Evolutionary conservation across 2,888 invertebrate genomes (phyloP).

Genomic region (Cryptocephalus primarius): DNA sequence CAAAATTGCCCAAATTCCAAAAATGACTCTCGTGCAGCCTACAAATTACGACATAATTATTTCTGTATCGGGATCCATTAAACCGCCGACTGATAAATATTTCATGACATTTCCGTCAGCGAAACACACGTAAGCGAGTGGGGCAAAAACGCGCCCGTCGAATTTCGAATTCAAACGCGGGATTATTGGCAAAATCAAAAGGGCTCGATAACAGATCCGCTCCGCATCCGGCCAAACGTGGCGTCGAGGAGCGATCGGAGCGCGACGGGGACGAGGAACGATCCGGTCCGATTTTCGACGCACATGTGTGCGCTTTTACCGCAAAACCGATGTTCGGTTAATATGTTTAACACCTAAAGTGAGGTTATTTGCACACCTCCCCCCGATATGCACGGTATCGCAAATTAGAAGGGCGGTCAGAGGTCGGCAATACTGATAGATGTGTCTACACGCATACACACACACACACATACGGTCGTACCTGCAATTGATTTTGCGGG

Average conservation of each 20-base stretch:
- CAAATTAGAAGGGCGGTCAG: constrained; percentile 22
- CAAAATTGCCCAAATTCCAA: too few relatives aligned
- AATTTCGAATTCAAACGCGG: constrained; percentile 17
- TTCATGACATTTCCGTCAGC: too few relatives aligned
- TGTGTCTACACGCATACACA: constrained; percentile 22
- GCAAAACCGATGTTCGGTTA: constrained; percentile 35
- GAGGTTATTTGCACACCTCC: constrained; percentile 25
- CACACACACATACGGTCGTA: constrained; percentile 19
- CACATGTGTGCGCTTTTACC: constrained; percentile 29
- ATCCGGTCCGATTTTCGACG: constrained; percentile 19
- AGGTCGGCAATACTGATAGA: constrained; percentile 28
- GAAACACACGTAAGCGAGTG: background rate
- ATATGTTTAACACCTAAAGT: constrained; percentile 37
- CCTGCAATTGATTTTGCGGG: constrained; percentile 31
- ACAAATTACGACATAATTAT: too few relatives aligned
- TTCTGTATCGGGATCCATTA: too few relatives aligned
- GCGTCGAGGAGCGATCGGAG: constrained; percentile 2
- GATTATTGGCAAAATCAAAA: constrained; percentile 29
- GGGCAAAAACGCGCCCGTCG: background rate
- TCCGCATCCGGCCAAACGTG: constrained; percentile 22
- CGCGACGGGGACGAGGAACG: constrained; percentile 9
- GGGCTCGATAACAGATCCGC: constrained; percentile 32
- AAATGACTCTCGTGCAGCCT: too few relatives aligned
- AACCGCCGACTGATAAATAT: too few relatives aligned
- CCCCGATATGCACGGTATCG: constrained; percentile 6